Evolutionary conservation across 2,888 invertebrate genomes (phyloP), one percentile per base, ranked within the genome.

Genomic region (Pachydiplax longipennis): DNA sequence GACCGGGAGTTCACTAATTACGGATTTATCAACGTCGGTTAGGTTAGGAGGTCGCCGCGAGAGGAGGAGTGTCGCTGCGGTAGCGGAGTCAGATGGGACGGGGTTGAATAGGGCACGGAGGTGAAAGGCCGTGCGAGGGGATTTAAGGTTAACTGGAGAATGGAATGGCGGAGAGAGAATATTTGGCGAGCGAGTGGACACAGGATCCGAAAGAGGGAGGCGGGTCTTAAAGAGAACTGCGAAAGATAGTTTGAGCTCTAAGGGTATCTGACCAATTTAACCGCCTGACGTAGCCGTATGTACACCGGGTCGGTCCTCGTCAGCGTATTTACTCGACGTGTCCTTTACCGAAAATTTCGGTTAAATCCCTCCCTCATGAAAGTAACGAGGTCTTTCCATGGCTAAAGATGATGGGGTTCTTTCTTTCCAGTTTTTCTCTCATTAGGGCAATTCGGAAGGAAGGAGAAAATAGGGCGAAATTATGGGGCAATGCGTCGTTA

Each of bases 1-100:
- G 61, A 61, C 82, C 15, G 87, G 87, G 61, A 37, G 87, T 87
- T 87, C 87, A 87, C 61, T 87, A 87, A 87, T 87, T 87, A 87
- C 87, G 61, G 87, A 87, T 87, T 61, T 87, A 87, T 87, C 87
- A 61, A 61, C 61, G 61, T 37, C 61, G 87, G 61, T 87, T 61
- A 61, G 87, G 87, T 37, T 61, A 58, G 58, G 37, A 65, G 87
- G 58, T 87, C 61, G 25, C 25, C 73, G 87, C 35, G 35, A 10
- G 87, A 37, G 61, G 61, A 22, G 58, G 87, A 61, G 87, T 8
- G 35, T 53, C 53, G 48, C 31, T 53, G 82, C 53, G 40, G 22
- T 40, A n/a, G 48, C 44, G 48, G 81, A n/a, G 22, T n/a, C 44
- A 44, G n/a, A 15, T 22, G 48, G 40, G 53, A 25, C 44, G 53